A percentile compares a stretch with the other conserved stretches of the same genome.
phyloP scores from a whole-genome alignment of 2,113 vertebrate species.

The Orycteropus afer region DNA sequence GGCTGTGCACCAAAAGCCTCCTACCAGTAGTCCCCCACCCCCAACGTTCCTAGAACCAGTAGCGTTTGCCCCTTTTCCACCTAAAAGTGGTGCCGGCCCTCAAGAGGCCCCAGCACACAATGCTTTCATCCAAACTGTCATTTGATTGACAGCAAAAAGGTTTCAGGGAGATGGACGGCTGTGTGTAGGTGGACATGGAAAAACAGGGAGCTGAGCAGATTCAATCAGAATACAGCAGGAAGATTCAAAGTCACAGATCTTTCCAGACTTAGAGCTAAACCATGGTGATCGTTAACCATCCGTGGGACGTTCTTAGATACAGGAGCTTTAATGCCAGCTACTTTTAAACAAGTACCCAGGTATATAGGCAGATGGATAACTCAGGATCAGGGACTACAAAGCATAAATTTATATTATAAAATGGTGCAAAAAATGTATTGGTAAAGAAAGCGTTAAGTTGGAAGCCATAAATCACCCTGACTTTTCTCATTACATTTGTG shows the following conservation, averaged over 20 bases:
- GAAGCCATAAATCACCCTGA: background rate
- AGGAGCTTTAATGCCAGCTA: background rate
- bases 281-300: constrained; percentile 40
- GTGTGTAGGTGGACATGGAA: constrained; percentile 86
- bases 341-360: background rate
- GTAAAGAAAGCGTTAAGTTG: constrained; percentile 4
- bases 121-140: constrained; percentile 85
- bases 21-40: constrained; percentile 44
- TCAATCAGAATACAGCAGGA: constrained; percentile 73
- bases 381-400: background rate
- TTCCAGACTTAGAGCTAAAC: constrained; percentile 39
- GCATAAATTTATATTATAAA: background rate
- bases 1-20: background rate
- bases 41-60: constrained; percentile 76
- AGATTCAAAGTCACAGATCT: constrained; percentile 60
- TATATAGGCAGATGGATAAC: constrained; percentile 33
- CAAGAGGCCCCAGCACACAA: constrained; percentile 81
- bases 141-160: constrained; percentile 88
- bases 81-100: constrained; percentile 81
- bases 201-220: constrained; percentile 78
- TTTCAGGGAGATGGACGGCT: constrained; percentile 87
- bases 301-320: background rate
- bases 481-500: background rate
- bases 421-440: background rate
- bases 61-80: constrained; percentile 62